Percentiles rank a stretch among this genome's conserved stretches.
These are phyloP conservation scores for Ladona fulva DNA, from an alignment of 1,140 invertebrate genomes.

Conservation along the genomic window DNA sequence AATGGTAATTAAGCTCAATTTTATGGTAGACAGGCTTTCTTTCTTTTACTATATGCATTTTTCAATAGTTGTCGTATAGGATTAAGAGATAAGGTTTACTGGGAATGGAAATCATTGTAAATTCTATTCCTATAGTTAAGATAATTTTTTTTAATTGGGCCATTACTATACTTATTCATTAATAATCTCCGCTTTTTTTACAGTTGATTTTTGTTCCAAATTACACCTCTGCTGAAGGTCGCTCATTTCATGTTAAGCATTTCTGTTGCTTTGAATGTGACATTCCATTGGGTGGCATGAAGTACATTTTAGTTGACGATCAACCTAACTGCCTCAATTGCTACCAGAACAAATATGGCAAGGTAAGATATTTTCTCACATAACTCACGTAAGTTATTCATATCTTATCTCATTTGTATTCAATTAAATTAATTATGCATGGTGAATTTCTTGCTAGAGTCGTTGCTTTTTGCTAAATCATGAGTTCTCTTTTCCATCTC, in stretches of 20 bases:
- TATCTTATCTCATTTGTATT: no score
- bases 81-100: no score
- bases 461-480: no score
- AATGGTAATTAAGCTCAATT: no score
- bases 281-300: constrained; percentile 63
- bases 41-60: no score
- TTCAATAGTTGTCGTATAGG: no score
- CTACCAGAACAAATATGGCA: constrained; percentile 63
- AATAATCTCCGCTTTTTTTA: constrained; percentile 21
- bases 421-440: no score
- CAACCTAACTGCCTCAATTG: constrained; percentile 69
- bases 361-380: constrained; percentile 35
- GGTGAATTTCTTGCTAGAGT: no score
- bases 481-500: no score
- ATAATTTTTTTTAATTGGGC: no score
- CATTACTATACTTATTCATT: not conserved
- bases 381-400: no score
- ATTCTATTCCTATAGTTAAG: not conserved
- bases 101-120: not conserved
- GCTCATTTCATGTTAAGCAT: constrained; percentile 76
- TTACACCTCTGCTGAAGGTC: constrained; percentile 72
- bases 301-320: constrained; percentile 67
- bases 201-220: constrained; percentile 72
- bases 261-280: constrained; percentile 84
- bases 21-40: no score